phyloP scores from a whole-genome alignment of 2,888 invertebrate species.

The Choristoneura rosaceana region DNA sequence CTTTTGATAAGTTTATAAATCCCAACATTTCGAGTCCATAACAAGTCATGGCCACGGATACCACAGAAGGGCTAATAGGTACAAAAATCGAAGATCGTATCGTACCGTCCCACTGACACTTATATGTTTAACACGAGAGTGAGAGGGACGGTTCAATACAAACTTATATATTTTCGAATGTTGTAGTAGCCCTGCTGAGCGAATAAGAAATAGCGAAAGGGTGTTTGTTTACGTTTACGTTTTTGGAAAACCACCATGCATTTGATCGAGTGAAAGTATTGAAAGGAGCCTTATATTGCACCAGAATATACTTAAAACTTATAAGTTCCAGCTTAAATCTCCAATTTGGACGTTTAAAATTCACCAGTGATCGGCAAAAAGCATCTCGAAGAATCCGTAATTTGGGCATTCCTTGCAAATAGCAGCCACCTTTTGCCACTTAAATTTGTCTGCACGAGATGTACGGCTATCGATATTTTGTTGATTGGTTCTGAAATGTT shows the following conservation, averaged over 20 bases:
- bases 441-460: conserved; percentile 19
- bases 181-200: too few species aligned
- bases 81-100: too few species aligned
- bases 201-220: too few species aligned
- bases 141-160: too few species aligned
- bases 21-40: too few species aligned
- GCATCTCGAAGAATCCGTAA: conserved; percentile 1
- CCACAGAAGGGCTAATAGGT: too few species aligned
- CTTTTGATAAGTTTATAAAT: background rate
- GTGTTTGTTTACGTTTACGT: too few species aligned
- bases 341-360: background rate
- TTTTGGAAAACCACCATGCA: background rate
- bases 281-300: too few species aligned
- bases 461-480: background rate
- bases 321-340: background rate
- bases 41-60: too few species aligned
- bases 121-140: too few species aligned
- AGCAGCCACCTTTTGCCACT: conserved; percentile 37
- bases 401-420: conserved; percentile 31
- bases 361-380: background rate
- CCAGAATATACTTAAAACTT: background rate
- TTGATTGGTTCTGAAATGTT: background rate
- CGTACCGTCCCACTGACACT: too few species aligned
- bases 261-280: background rate
- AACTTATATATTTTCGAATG: too few species aligned